A percentile compares a stretch with the other conserved stretches of the same genome.
Conservation (phyloP, 2,113 vertebrate genomes). For the Passer domesticus region DNA sequence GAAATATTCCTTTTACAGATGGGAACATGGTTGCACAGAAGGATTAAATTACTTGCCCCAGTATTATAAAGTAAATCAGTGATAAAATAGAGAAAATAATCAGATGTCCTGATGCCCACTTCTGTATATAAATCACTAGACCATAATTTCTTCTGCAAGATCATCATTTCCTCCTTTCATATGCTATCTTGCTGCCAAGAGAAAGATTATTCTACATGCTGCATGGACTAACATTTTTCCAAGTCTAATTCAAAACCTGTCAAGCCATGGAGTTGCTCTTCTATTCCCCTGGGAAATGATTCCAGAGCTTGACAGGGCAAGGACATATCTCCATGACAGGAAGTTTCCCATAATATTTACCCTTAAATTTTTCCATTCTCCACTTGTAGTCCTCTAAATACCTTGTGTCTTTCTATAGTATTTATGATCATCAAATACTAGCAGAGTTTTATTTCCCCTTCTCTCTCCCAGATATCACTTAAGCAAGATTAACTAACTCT, state of each 20-base stretch:
- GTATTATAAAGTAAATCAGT: slow-evolving; percentile 17
- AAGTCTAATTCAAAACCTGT: slow-evolving; percentile 51
- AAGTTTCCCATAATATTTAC: slow-evolving; percentile 9
- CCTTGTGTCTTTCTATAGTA: background rate
- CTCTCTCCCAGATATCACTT: background rate
- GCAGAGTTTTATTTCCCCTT: background rate
- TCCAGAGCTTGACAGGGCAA: slow-evolving; percentile 23
- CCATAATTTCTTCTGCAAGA: slow-evolving; percentile 24
- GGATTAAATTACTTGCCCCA: background rate
- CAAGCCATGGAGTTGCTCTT: background rate
- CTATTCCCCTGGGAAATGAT: slow-evolving; percentile 17
- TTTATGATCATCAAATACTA: background rate
- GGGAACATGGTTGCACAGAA: background rate
- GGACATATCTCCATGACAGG: background rate
- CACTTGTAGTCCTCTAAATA: background rate
- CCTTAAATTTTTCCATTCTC: background rate
- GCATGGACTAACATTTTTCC: slow-evolving; percentile 30
- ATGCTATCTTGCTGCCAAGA: background rate
- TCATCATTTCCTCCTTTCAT: background rate
- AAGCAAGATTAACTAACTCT: background rate
- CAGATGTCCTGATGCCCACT: background rate
- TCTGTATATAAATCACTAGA: slow-evolving; percentile 12
- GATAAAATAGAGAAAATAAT: slow-evolving; percentile 33
- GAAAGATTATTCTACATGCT: slow-evolving; percentile 22
- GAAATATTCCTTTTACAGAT: slow-evolving; percentile 19